Evolutionary conservation across 2,113 vertebrate genomes (phyloP).

Genomic region (Alligator mississippiensis): DNA sequence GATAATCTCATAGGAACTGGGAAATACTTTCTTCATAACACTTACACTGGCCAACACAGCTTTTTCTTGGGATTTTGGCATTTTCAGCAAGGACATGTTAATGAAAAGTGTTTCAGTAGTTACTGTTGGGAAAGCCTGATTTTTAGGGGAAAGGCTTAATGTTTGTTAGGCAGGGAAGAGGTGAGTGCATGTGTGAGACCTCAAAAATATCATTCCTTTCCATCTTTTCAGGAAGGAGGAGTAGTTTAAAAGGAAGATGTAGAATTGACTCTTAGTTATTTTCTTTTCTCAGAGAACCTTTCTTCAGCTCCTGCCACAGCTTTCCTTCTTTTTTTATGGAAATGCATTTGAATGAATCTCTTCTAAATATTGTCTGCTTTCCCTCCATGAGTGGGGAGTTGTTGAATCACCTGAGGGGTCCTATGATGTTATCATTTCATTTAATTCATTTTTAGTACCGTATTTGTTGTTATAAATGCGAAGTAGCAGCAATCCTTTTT

Average conservation of each 20-base stretch:
- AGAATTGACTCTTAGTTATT: not conserved
- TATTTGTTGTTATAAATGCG: slow-evolving; percentile 31
- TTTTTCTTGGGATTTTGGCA: not conserved
- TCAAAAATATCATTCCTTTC: not conserved
- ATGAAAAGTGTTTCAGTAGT: not conserved
- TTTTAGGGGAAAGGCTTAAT: not conserved
- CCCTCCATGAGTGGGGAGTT: slow-evolving; percentile 8
- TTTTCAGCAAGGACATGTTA: not conserved
- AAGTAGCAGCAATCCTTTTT: not conserved
- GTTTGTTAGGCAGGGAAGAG: fast-evolving
- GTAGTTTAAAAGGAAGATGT: not conserved
- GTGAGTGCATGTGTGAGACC: not conserved
- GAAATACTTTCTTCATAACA: slow-evolving; percentile 47
- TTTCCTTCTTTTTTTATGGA: slow-evolving; percentile 55
- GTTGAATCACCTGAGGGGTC: slow-evolving; percentile 37
- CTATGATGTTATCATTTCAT: slow-evolving; percentile 1
- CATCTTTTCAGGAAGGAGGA: not conserved
- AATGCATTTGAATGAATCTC: slow-evolving; percentile 17
- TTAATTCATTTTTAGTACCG: slow-evolving; percentile 38
- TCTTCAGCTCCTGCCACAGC: slow-evolving; percentile 8
- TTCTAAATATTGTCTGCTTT: slow-evolving; percentile 19
- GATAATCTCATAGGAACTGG: slow-evolving; percentile 41
- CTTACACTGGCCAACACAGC: slow-evolving; percentile 41
- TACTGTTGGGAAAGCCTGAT: slow-evolving; percentile 8
- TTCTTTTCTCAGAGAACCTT: slow-evolving; percentile 17